phyloP scores from a whole-genome alignment of 2,113 vertebrate species.

The Nyctibius bracteatus region DNA sequence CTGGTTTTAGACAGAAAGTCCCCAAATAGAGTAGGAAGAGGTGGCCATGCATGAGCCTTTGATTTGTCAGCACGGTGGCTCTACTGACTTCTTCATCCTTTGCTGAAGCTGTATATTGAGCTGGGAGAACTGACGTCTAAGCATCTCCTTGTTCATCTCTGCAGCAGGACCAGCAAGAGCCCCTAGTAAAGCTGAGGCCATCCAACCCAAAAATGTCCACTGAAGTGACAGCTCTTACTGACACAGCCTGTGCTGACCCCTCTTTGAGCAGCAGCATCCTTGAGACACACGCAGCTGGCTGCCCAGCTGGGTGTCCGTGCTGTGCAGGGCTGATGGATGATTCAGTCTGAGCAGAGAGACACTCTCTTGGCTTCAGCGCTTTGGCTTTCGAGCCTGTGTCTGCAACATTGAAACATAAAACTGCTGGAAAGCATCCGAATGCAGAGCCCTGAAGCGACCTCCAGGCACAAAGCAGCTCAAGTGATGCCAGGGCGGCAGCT shows the following conservation, averaged over 20 bases:
- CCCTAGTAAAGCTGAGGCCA: not conserved
- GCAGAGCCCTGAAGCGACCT: not conserved
- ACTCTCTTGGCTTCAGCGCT: not conserved
- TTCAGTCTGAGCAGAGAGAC: not conserved
- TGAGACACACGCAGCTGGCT: not conserved
- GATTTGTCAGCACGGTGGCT: not conserved
- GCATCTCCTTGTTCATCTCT: not conserved
- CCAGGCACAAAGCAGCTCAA: not conserved
- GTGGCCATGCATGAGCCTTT: not conserved
- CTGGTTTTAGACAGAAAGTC: not conserved
- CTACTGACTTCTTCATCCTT: not conserved
- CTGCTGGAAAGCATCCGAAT: not conserved
- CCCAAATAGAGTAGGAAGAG: not conserved
- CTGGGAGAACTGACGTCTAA: not conserved
- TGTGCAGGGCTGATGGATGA: not conserved
- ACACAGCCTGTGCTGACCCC: not conserved
- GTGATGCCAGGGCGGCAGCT: not conserved
- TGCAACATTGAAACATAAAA: not conserved
- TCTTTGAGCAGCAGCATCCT: not conserved
- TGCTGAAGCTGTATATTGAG: not conserved
- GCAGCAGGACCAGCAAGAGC: not conserved
- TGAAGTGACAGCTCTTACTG: not conserved
- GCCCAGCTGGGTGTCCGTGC: not conserved
- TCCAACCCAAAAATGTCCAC: not conserved
- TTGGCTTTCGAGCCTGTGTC: not conserved